Evolutionary conservation across 1,140 invertebrate species (phyloP), one percentile per base, ranked within the genome.

Genomic region (Antheraea pernyi): DNA sequence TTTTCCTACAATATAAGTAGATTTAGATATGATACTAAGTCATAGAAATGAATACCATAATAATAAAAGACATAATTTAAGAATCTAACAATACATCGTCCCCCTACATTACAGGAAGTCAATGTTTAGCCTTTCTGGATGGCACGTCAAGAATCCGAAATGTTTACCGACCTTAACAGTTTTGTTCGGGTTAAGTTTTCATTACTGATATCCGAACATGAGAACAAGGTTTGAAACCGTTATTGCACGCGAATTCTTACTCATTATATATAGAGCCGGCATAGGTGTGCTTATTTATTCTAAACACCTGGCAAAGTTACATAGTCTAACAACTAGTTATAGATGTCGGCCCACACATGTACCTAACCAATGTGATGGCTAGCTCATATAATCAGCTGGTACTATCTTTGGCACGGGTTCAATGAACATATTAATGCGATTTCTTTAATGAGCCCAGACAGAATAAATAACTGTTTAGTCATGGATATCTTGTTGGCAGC

Each of bases 101-200:
- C 75, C 77, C 64, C 48, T 76, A 78, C 59, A 37, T n/a, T 42
- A 78, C 77, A 83, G 84, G 84, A 86, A 84, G 80, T 83, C 72
- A 71, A 72, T 81, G 76, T 85, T 86, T 84, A 86, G 75, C 77
- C 82, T 82, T 85, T 84, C 84, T 82, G 71, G 71, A 73, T 72
- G 77, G 76, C 68, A 65, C 73, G 73, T 69, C 73, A 74, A 79
- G 75, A 75, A 76, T 70, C 71, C 59, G 70, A 69, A 66, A 65
- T 76, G 77, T 85, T 80, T 81, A 80, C 77, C 74, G 77, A 77
- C 39, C 71, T 71, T 71, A 72, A 78, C 53, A 73, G 68, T 74
- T 81, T 78, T 71, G n/a, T n/a, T 36, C 10, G 59, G 59, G 79
- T 65, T 65, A 42, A 65, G 37, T 36, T 39, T 65, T 46, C 30